These are phyloP conservation scores for Cenopis cana DNA, from an alignment of 2,888 invertebrate genomes.

Conservation along the genomic window DNA sequence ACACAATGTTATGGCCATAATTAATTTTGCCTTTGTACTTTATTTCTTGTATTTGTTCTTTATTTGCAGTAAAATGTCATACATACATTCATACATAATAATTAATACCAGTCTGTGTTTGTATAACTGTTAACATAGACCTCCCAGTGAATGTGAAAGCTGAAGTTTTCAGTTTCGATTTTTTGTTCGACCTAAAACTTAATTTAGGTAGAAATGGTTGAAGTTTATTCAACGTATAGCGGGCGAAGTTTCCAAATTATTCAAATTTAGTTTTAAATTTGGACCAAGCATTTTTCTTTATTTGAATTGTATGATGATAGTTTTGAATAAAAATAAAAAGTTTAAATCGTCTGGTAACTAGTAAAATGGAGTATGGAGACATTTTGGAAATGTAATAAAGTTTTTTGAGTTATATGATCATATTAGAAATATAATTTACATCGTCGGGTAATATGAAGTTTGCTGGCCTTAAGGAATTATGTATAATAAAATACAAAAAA, in stretches of 20 bases:
- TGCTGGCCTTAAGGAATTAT: too few species aligned
- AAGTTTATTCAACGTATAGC: background rate
- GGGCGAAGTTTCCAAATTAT: background rate
- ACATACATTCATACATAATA: background rate
- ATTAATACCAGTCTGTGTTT: background rate
- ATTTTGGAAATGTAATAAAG: too few species aligned
- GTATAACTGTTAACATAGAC: background rate
- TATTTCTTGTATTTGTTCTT: too few species aligned
- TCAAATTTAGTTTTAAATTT: conserved; percentile 3
- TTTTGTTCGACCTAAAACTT: background rate
- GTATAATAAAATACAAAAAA: too few species aligned
- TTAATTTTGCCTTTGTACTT: too few species aligned
- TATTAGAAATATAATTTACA: too few species aligned
- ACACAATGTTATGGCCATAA: too few species aligned
- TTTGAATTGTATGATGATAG: conserved; percentile 4
- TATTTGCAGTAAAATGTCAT: too few species aligned
- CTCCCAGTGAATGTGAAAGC: background rate
- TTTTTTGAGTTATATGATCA: too few species aligned
- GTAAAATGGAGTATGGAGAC: too few species aligned
- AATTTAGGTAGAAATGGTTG: background rate
- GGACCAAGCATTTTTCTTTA: background rate
- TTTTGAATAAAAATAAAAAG: background rate
- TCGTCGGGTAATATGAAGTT: too few species aligned
- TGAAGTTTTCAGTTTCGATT: background rate
- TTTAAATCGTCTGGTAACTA: too few species aligned